Conservation (phyloP, 2,797 vertebrate species). For the Molossus alvarezi region DNA sequence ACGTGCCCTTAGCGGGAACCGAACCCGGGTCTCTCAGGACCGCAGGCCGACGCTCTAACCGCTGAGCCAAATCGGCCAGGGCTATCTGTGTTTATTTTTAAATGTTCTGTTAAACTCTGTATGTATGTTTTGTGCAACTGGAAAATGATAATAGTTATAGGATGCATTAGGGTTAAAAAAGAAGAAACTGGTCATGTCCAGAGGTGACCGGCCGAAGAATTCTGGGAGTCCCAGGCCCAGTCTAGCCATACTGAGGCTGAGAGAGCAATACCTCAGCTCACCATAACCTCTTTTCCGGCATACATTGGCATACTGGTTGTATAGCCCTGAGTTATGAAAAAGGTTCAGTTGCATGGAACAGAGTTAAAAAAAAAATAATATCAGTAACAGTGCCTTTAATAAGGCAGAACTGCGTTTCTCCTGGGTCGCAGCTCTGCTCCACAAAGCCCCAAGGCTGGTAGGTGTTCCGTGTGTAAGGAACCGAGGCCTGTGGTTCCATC, state of each 20-base stretch:
- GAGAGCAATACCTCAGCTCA: neutral
- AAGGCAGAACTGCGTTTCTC: neutral
- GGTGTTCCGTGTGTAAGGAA: no score
- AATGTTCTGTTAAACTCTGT: neutral
- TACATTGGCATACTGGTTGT: neutral
- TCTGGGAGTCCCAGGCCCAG: neutral
- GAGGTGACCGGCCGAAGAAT: neutral
- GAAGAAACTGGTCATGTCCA: neutral
- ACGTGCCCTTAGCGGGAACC: no score
- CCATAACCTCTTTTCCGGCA: neutral
- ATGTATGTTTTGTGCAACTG: neutral
- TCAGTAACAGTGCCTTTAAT: neutral
- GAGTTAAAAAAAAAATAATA: neutral
- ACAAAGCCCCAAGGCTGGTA: neutral
- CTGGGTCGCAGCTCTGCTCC: neutral
- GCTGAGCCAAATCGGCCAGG: no score
- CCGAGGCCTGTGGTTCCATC: neutral
- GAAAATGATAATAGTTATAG: neutral
- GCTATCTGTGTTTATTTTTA: neutral
- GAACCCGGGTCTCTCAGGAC: no score
- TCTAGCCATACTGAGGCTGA: neutral
- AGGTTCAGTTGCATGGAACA: neutral
- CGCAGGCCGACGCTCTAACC: no score
- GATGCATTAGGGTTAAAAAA: neutral
- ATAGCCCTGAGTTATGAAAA: neutral